Percentiles rank a stretch among this genome's conserved stretches.
Conservation (phyloP, 2,797 vertebrate genomes). For the Falco rusticolus region DNA sequence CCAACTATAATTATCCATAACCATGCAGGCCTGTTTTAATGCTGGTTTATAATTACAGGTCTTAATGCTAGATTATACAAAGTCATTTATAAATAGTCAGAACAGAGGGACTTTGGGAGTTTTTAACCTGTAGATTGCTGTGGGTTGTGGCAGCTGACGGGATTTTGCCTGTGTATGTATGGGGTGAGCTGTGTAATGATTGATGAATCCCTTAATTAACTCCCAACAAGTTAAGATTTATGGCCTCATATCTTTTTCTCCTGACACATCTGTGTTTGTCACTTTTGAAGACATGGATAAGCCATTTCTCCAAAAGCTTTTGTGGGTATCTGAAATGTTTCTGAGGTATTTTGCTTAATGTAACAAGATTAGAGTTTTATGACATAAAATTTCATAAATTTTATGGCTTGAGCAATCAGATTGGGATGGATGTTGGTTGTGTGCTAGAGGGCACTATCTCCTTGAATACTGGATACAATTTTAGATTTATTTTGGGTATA, state of each 20-base stretch:
- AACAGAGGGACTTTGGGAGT: conserved; percentile 68
- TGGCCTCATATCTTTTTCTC: conserved; percentile 53
- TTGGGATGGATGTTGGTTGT: conserved; percentile 21
- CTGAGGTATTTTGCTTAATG: conserved; percentile 55
- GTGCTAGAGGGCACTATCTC: conserved; percentile 56
- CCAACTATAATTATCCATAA: conserved; percentile 72
- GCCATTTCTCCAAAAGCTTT: conserved; percentile 44
- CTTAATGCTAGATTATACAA: conserved; percentile 69
- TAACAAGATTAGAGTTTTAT: conserved; percentile 63
- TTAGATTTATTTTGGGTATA: conserved; percentile 10
- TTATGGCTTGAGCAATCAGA: neutral
- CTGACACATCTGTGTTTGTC: conserved; percentile 56
- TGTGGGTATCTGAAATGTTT: conserved; percentile 61
- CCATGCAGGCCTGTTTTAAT: conserved; percentile 69
- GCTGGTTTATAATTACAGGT: conserved; percentile 72
- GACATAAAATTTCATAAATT: conserved; percentile 43
- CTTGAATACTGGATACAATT: conserved; percentile 29
- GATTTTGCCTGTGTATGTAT: conserved; percentile 58
- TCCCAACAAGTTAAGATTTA: conserved; percentile 67
- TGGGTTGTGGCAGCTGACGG: conserved; percentile 62
- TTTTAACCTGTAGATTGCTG: conserved; percentile 72
- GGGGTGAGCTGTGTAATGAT: conserved; percentile 59
- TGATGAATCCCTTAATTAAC: conserved; percentile 72
- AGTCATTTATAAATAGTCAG: conserved; percentile 76
- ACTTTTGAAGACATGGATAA: conserved; percentile 67